Evolutionary conservation across 2,888 invertebrate species (phyloP).

Genomic region (Hydriomena furcata): DNA sequence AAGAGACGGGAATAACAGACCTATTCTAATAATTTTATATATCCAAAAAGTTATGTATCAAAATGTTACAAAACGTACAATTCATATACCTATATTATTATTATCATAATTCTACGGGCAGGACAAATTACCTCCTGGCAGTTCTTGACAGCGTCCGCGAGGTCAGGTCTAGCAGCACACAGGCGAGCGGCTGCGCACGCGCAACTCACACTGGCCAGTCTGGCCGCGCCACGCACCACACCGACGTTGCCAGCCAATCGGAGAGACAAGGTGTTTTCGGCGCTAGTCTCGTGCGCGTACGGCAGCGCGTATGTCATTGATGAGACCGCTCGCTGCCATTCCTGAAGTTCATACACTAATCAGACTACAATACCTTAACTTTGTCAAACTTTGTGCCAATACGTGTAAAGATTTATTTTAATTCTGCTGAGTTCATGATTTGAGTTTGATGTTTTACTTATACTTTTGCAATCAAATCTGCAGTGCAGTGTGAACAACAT

Average conservation of each 20-base stretch:
- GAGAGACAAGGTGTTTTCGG: conserved; percentile 36
- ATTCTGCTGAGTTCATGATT: too few species aligned
- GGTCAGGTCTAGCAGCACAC: conserved; percentile 60
- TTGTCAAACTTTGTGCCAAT: too few species aligned
- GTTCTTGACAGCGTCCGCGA: conserved; percentile 60
- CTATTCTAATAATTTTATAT: too few species aligned
- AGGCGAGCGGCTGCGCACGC: conserved; percentile 76
- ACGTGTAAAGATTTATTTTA: too few species aligned
- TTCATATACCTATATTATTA: too few species aligned
- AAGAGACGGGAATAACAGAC: too few species aligned
- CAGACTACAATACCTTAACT: background rate
- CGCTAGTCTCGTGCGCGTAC: conserved; percentile 25
- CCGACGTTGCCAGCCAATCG: conserved; percentile 62
- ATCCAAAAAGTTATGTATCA: too few species aligned
- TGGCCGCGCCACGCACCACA: conserved; percentile 70
- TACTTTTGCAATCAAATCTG: too few species aligned
- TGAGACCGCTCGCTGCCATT: conserved; percentile 71
- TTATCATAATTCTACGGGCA: too few species aligned
- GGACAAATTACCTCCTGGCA: conserved; percentile 72
- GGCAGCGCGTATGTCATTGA: conserved; percentile 52
- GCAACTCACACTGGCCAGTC: conserved; percentile 74
- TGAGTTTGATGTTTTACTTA: too few species aligned
- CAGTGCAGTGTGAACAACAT: too few species aligned
- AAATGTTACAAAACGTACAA: too few species aligned
- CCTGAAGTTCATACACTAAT: conserved; percentile 44